Percentiles rank a stretch among this genome's conserved stretches.
These are phyloP conservation scores for Hucho hucho DNA, from an alignment of 2,113 vertebrate species.

Conservation along the genomic window DNA sequence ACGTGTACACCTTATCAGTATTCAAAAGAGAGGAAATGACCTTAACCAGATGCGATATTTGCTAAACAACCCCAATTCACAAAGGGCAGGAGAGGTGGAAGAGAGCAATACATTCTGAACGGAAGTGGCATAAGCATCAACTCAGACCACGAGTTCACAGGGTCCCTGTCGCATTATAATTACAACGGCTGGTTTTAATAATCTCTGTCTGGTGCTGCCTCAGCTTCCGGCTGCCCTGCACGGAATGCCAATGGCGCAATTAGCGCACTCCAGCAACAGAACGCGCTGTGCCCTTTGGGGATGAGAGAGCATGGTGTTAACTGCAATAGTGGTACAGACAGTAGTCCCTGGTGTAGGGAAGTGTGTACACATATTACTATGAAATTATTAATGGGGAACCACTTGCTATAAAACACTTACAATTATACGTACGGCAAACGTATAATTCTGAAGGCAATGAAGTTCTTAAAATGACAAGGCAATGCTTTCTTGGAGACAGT, in stretches of 20 bases:
- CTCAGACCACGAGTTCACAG: slow-evolving; percentile 13
- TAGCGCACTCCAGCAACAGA: slow-evolving; percentile 66
- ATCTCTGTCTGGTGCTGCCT: slow-evolving; percentile 47
- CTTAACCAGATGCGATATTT: neutral
- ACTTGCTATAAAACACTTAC: no score
- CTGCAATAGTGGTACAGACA: slow-evolving; percentile 24
- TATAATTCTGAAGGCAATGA: no score
- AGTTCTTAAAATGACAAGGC: no score
- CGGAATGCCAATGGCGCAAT: slow-evolving; percentile 68
- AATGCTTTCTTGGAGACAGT: no score
- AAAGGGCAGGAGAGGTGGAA: slow-evolving; percentile 9
- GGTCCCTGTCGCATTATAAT: slow-evolving; percentile 40
- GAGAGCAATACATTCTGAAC: neutral
- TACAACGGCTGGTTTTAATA: slow-evolving; percentile 46
- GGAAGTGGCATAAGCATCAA: slow-evolving; percentile 31
- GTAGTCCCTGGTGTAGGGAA: neutral
- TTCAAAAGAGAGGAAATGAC: slow-evolving; percentile 1
- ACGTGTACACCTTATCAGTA: no score
- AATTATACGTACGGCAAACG: no score
- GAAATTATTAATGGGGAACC: no score
- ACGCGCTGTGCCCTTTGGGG: slow-evolving; percentile 58
- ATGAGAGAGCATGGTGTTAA: slow-evolving; percentile 37
- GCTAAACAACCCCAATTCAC: neutral
- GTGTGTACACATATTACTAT: no score
- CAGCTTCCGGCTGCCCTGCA: slow-evolving; percentile 56